These are phyloP conservation scores for Torymus tubicola DNA, from an alignment of 2,888 invertebrate species.

Conservation along the genomic window DNA sequence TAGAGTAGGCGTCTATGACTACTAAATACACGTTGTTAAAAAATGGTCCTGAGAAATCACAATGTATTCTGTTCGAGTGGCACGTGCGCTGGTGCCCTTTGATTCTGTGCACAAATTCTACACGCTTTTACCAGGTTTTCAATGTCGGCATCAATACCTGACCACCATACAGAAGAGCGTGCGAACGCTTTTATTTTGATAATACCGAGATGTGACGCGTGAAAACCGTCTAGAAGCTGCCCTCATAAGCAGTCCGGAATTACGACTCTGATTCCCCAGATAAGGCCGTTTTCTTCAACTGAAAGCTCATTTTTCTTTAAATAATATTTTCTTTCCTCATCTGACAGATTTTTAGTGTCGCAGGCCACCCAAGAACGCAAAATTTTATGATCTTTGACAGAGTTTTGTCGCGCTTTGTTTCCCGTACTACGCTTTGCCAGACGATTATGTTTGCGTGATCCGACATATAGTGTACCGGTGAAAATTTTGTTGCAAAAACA, in stretches of 20 bases:
- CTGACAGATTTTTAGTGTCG: not conserved
- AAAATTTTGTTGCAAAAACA: not conserved
- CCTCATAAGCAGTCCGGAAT: constrained; percentile 34
- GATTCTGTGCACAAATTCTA: constrained; percentile 4
- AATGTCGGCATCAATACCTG: constrained; percentile 33
- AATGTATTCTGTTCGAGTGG: constrained; percentile 56
- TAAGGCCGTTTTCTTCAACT: constrained; percentile 49
- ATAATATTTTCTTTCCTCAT: constrained; percentile 1
- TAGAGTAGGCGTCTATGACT: constrained; percentile 60
- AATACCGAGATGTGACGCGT: not conserved
- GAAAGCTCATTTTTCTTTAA: constrained; percentile 44
- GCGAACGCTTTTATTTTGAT: constrained; percentile 58
- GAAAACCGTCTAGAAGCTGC: constrained; percentile 38
- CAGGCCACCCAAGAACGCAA: constrained; percentile 15
- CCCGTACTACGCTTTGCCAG: not conserved
- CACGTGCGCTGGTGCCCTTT: not conserved
- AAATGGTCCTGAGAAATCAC: constrained; percentile 61
- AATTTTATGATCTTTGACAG: not conserved
- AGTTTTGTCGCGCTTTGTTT: not conserved
- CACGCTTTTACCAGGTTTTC: constrained; percentile 29
- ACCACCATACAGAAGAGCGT: constrained; percentile 61
- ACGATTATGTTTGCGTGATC: not conserved
- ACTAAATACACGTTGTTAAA: constrained; percentile 60
- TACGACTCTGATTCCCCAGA: constrained; percentile 52
- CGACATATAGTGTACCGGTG: not conserved